Conservation (phyloP, 2,888 invertebrate species). For the Hirudinaria manillensis region DNA sequence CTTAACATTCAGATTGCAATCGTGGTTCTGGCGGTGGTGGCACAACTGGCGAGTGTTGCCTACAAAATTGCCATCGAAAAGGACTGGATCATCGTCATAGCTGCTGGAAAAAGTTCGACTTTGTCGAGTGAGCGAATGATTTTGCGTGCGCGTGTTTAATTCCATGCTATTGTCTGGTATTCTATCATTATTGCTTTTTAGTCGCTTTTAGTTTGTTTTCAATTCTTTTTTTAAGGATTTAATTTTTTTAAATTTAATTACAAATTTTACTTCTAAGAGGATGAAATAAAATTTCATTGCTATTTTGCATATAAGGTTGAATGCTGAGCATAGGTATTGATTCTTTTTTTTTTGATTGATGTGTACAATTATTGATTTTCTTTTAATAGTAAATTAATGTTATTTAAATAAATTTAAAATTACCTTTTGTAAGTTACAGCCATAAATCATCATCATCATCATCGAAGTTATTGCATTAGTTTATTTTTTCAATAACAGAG, state of each 20-base stretch:
- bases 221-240: background rate
- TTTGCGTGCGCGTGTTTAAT: background rate
- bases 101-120: slow-evolving; percentile 12
- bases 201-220: background rate
- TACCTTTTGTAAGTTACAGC: too few species aligned
- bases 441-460: too few species aligned
- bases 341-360: too few species aligned
- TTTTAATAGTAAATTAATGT: too few species aligned
- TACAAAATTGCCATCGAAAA: slow-evolving; percentile 54
- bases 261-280: background rate
- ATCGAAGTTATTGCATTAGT: too few species aligned
- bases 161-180: background rate
- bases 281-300: background rate
- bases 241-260: background rate
- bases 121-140: slow-evolving; percentile 6
- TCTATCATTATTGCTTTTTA: background rate
- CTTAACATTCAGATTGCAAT: slow-evolving; percentile 2
- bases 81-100: slow-evolving; percentile 55
- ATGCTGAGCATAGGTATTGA: too few species aligned
- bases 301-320: too few species aligned
- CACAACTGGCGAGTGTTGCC: slow-evolving; percentile 47
- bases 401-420: background rate
- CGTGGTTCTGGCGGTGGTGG: slow-evolving; percentile 37
- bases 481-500: too few species aligned
- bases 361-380: too few species aligned